These are phyloP conservation scores for Dryobotodes eremita DNA, from an alignment of 2,888 invertebrate species.

Conservation along the genomic window DNA sequence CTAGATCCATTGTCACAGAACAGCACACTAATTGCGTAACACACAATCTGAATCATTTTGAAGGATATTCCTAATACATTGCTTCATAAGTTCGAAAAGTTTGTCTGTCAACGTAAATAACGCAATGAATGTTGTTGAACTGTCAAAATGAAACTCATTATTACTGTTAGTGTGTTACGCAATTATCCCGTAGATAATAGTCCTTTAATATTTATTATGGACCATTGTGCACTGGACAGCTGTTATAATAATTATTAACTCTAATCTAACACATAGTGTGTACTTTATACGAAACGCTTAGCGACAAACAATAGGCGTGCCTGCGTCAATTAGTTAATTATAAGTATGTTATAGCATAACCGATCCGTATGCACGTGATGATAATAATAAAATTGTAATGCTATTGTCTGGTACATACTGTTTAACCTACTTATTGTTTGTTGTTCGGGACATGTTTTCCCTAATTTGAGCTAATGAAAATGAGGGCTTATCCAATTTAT, in stretches of 20 bases:
- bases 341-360: slow-evolving; percentile 11
- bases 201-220: neutral
- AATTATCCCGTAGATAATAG: neutral
- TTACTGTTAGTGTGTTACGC: no score
- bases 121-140: no score
- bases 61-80: no score
- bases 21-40: no score
- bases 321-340: slow-evolving; percentile 26
- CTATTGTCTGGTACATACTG: neutral
- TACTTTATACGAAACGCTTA: slow-evolving; percentile 17
- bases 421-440: neutral
- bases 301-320: slow-evolving; percentile 24
- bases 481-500: neutral
- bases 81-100: no score
- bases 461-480: neutral
- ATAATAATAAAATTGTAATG: neutral
- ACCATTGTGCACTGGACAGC: slow-evolving; percentile 1
- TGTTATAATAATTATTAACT: slow-evolving; percentile 35
- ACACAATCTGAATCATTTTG: no score
- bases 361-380: slow-evolving; percentile 14
- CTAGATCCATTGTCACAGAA: neutral
- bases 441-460: neutral
- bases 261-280: slow-evolving; percentile 9
- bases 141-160: no score
- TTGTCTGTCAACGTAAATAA: no score